phyloP scores from a whole-genome alignment of 2,113 vertebrate genomes.

The Callocephalon fimbriatum region DNA sequence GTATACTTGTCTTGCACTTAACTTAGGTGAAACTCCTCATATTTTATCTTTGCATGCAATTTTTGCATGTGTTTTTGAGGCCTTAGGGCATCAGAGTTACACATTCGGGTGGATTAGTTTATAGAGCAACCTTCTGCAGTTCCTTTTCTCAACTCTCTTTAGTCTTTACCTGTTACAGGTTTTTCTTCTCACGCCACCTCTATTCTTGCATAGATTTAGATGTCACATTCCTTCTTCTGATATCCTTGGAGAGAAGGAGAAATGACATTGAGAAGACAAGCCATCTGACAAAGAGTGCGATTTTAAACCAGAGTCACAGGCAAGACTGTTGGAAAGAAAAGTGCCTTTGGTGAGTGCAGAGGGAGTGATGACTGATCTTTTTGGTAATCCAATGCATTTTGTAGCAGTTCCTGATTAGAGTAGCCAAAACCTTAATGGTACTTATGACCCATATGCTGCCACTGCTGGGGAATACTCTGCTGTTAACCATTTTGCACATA shows the following conservation, averaged over 20 bases:
- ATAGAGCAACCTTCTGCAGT: neutral
- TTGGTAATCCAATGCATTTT: neutral
- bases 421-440: neutral
- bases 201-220: neutral
- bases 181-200: neutral
- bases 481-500: neutral
- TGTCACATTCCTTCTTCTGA: neutral
- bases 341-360: neutral
- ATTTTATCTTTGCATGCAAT: neutral
- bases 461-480: rapidly evolving
- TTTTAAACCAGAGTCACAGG: neutral
- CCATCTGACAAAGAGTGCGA: neutral
- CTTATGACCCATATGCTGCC: neutral
- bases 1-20: neutral
- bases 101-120: neutral
- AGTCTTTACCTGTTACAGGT: neutral
- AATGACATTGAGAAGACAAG: neutral
- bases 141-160: neutral
- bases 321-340: neutral
- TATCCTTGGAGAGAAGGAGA: neutral
- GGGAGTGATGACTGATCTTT: neutral
- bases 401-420: neutral
- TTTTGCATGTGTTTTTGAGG: neutral
- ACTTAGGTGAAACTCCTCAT: neutral
- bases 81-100: neutral